Base-by-base conservation (phyloP, 2,113 vertebrate species). In the Mugil cephalus region DNA sequence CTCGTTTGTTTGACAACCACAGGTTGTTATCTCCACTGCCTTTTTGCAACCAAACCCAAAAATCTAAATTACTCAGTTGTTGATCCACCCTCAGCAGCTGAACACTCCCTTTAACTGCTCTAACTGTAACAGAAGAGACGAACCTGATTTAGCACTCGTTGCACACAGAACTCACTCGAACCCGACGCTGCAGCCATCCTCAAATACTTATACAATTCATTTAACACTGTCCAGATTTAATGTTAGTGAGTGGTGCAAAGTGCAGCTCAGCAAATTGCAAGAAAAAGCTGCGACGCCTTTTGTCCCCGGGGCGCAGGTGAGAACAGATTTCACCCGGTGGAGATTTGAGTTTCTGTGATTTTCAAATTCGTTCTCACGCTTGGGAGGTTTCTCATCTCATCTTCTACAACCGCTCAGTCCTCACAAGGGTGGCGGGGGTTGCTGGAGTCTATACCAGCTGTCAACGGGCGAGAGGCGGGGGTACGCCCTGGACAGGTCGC, bases 21-120 rank as follows among this genome's bases (percentile, higher is more conserved):
- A 86, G 68, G 63, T 85, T 87, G 67, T 83, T 77, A 80, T 74
- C 62, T 47, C 8, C 63, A 52, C 43, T 72, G 55, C 13, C 13
- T 51, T 83, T 86, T 63, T 65, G 46, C 52, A 82, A 38, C 91
- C 91, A 72, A 93, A 82, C 88, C 88, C 84, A 81, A 79, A 87
- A 82, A 73, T 84, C 87, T 76, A 80, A 92, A 93, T 93, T 93
- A 94, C 83, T 94, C 92, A 94, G 82, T 78, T 68, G 69, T 21
- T 68, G 89, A 84, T 80, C 84, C 91, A 79, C 92, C 93, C 89
- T 78, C 34, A 17, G 45, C 74, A 86, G 79, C 85, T 87, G 70
- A 90, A 82, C 67, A 82, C 84, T 85, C 82, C 82, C 87, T 88
- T 64, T 68, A 94, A 93, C 92, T 86, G 91, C 48, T 88, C 30